phyloP scores from a whole-genome alignment of 2,888 invertebrate species.

The Myopa testacea region DNA sequence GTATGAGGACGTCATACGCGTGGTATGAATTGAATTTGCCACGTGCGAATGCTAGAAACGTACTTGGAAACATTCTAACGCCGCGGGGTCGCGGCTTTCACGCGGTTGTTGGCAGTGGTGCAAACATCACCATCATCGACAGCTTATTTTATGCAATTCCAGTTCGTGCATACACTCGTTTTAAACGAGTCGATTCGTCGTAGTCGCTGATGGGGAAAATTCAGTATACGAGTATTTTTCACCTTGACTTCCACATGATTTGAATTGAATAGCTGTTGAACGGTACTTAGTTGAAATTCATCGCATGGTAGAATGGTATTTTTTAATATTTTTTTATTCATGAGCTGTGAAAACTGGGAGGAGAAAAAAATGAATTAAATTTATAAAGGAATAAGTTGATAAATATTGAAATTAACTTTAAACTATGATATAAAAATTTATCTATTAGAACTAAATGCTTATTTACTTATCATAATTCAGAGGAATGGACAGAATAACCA shows the following conservation, averaged over 20 bases:
- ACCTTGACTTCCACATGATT: background rate
- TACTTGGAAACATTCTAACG: too few species aligned
- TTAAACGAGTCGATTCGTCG: background rate
- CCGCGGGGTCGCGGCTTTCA: background rate
- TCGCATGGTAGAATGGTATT: background rate
- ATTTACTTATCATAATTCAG: too few species aligned
- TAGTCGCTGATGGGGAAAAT: background rate
- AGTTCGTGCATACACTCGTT: background rate
- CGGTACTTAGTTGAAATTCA: background rate
- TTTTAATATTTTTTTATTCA: background rate
- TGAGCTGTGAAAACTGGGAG: background rate
- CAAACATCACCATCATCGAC: background rate
- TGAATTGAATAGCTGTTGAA: background rate
- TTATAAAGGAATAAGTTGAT: too few species aligned
- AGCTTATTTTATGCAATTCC: too few species aligned
- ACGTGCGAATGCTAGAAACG: too few species aligned
- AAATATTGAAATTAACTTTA: too few species aligned
- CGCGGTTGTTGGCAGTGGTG: background rate
- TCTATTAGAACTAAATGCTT: too few species aligned
- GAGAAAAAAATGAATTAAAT: background rate
- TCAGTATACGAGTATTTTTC: background rate
- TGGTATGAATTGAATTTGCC: too few species aligned
- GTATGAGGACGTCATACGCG: too few species aligned
- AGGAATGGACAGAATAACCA: too few species aligned
- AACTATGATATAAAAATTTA: too few species aligned